phyloP scores from a whole-genome alignment of 2,888 invertebrate genomes.

The Leucophora obtusa region DNA sequence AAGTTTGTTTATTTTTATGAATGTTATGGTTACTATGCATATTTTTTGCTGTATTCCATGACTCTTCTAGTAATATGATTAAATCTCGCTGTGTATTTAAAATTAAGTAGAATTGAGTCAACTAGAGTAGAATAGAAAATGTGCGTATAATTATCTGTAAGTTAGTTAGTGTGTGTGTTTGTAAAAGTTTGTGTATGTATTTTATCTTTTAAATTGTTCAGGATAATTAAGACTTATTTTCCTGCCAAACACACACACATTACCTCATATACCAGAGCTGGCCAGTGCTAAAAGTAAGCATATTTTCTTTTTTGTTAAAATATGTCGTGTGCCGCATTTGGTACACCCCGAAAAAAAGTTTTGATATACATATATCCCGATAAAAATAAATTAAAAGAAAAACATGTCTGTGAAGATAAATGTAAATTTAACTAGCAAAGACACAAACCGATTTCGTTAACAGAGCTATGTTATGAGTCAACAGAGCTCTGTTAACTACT shows the following conservation, averaged over 20 bases:
- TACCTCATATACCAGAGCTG: not conserved
- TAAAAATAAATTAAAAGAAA: too few relatives aligned
- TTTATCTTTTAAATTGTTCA: constrained; percentile 18
- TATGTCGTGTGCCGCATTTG: too few relatives aligned
- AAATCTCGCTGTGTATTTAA: constrained; percentile 19
- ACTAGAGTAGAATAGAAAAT: not conserved
- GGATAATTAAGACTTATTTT: constrained; percentile 39
- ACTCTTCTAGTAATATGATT: constrained; percentile 24
- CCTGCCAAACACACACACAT: constrained; percentile 10
- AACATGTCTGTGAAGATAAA: too few relatives aligned
- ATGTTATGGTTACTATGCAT: constrained; percentile 18
- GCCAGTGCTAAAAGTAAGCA: too few relatives aligned
- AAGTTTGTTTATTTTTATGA: not conserved
- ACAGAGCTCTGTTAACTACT: too few relatives aligned
- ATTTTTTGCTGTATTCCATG: not conserved
- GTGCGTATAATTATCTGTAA: not conserved
- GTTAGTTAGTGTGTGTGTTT: not conserved
- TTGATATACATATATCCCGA: too few relatives aligned
- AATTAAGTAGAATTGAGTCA: not conserved
- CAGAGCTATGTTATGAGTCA: too few relatives aligned
- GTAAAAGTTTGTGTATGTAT: not conserved
- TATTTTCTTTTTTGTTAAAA: too few relatives aligned
- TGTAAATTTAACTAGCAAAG: too few relatives aligned
- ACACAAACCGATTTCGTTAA: too few relatives aligned
- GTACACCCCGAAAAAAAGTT: too few relatives aligned